These are phyloP conservation scores for Micrastur ruficollis DNA, from an alignment of 2,797 vertebrate species.

Conservation along the genomic window DNA sequence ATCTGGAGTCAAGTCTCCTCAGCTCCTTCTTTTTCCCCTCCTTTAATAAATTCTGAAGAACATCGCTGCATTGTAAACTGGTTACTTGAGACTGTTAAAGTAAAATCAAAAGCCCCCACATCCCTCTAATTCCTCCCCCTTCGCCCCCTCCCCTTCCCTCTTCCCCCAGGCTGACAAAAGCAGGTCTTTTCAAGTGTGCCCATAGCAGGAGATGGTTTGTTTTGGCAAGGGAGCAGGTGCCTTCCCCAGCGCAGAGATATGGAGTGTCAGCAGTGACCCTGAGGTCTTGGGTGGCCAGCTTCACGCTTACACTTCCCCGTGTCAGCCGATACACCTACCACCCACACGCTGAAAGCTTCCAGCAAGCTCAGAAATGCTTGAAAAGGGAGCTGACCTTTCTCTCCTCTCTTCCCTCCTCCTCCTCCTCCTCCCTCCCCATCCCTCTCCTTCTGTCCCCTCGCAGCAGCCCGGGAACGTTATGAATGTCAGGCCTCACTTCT, in stretches of 20 bases:
- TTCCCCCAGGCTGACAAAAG: constrained; percentile 64
- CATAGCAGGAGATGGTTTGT: constrained; percentile 74
- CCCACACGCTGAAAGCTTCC: constrained; percentile 76
- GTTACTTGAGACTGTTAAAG: constrained; percentile 77
- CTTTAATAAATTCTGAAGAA: constrained; percentile 63
- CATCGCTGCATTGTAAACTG: constrained; percentile 68
- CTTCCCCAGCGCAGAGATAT: constrained; percentile 75
- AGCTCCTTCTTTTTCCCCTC: not conserved
- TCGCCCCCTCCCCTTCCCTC: not conserved
- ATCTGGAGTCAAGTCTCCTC: constrained; percentile 57
- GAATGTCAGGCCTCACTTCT: constrained; percentile 48
- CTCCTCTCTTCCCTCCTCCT: constrained; percentile 41
- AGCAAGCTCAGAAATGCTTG: constrained; percentile 69
- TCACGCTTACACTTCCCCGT: constrained; percentile 75
- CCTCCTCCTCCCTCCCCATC: not conserved
- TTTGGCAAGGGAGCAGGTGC: constrained; percentile 81
- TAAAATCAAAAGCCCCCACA: constrained; percentile 62
- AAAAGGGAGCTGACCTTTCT: constrained; percentile 68
- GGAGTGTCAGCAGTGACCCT: constrained; percentile 80
- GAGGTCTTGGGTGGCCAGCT: constrained; percentile 84
- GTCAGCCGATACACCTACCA: constrained; percentile 84
- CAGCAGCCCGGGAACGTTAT: constrained; percentile 1
- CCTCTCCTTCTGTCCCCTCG: constrained; percentile 15
- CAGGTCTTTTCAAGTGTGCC: constrained; percentile 71
- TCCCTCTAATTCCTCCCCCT: constrained; percentile 47